These are phyloP conservation scores for Cheilosia vernalis DNA, from an alignment of 2,888 invertebrate genomes.

Conservation along the genomic window DNA sequence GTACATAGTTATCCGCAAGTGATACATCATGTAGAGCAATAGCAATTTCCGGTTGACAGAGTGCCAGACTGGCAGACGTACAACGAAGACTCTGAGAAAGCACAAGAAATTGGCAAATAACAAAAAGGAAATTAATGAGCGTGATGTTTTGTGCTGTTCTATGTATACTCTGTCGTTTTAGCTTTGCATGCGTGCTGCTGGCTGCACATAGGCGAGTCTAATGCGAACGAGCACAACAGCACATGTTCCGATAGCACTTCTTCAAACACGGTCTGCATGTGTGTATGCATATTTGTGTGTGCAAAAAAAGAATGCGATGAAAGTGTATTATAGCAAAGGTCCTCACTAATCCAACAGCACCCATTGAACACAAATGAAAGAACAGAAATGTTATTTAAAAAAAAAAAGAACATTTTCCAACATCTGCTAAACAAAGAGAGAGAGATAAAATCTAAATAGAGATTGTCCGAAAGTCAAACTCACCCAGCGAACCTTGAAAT, in stretches of 20 bases:
- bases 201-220: neutral
- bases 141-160: conserved; percentile 1
- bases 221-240: neutral
- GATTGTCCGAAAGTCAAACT: no score
- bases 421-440: no score
- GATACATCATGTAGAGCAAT: conserved; percentile 1
- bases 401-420: no score
- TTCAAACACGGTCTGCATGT: neutral
- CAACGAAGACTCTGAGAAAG: neutral
- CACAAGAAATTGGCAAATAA: neutral
- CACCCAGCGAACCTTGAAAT: no score
- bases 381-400: no score
- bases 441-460: no score
- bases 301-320: no score
- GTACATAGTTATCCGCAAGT: neutral
- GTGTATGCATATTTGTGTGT: no score
- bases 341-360: no score
- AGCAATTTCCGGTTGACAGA: conserved; percentile 1
- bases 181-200: neutral
- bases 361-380: no score
- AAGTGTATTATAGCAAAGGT: no score
- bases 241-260: neutral
- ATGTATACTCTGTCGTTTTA: neutral
- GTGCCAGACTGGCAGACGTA: neutral
- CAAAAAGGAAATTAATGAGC: neutral